Evolutionary conservation across 2,113 vertebrate species (phyloP).

Genomic region (Microcebus jonahi): DNA sequence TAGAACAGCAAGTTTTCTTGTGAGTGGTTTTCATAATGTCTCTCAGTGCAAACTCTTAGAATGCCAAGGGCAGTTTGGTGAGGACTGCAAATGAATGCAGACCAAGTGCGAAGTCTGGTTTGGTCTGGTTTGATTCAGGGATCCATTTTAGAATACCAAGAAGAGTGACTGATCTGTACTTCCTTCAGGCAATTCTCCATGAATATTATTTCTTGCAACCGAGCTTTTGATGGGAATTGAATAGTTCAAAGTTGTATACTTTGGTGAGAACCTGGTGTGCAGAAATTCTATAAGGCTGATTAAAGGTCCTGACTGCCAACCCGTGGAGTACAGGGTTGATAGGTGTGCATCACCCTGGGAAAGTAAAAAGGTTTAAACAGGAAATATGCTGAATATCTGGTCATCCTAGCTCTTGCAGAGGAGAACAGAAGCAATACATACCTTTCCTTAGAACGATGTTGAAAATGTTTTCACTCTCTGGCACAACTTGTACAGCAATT

Average conservation of each 20-base stretch:
- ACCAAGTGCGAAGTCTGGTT: background rate
- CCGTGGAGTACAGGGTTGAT: background rate
- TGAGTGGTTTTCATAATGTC: background rate
- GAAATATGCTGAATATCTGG: background rate
- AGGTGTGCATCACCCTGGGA: background rate
- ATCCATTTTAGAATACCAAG: background rate
- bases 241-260: slow-evolving; percentile 24
- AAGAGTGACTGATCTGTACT: slow-evolving; percentile 1
- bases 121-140: background rate
- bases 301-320: slow-evolving; percentile 21
- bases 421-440: background rate
- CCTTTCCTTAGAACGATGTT: background rate
- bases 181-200: slow-evolving; percentile 50
- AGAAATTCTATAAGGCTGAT: slow-evolving; percentile 49
- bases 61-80: background rate
- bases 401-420: background rate
- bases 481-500: background rate
- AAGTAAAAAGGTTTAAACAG: slow-evolving; percentile 39
- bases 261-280: background rate
- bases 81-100: background rate
- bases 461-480: background rate
- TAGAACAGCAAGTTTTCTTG: background rate
- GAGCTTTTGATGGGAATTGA: slow-evolving; percentile 54
- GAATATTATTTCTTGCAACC: slow-evolving; percentile 56
- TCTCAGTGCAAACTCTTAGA: background rate